These are phyloP conservation scores for Thunnus albacares DNA, from an alignment of 2,797 vertebrate genomes.

Conservation along the genomic window DNA sequence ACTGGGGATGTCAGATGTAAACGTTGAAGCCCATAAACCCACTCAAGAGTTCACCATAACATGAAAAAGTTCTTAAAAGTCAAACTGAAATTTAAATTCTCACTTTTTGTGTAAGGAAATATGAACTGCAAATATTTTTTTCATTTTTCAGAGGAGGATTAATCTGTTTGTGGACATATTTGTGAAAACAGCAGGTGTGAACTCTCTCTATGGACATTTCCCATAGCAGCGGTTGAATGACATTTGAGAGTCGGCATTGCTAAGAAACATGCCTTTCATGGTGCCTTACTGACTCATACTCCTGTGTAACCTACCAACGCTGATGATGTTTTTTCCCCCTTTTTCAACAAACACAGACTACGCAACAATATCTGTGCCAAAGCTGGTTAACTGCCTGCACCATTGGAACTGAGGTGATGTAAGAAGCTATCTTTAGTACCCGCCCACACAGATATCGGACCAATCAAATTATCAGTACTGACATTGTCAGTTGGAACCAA, in stretches of 20 bases:
- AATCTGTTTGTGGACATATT: neutral
- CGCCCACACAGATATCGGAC: neutral
- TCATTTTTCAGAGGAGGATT: neutral
- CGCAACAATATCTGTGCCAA: no score
- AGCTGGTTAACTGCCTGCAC: no score
- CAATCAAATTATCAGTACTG: neutral
- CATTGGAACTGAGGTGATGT: neutral
- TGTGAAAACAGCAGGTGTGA: neutral
- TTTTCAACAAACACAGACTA: neutral
- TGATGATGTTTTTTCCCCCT: neutral
- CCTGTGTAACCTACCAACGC: neutral
- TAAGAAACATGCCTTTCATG: neutral
- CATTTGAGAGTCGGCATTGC: neutral
- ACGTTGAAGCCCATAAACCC: constrained; percentile 20
- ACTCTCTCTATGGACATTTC: neutral
- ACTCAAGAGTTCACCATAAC: neutral
- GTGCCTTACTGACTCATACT: constrained; percentile 9
- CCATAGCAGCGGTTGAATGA: neutral
- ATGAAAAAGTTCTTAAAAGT: neutral
- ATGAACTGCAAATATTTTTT: neutral
- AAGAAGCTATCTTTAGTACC: neutral
- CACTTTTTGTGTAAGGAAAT: no score
- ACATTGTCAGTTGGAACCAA: neutral
- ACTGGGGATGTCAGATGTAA: constrained; percentile 44
- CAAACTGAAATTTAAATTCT: no score